Conservation (phyloP, 2,797 vertebrate genomes). For the Lerista edwardsae region DNA sequence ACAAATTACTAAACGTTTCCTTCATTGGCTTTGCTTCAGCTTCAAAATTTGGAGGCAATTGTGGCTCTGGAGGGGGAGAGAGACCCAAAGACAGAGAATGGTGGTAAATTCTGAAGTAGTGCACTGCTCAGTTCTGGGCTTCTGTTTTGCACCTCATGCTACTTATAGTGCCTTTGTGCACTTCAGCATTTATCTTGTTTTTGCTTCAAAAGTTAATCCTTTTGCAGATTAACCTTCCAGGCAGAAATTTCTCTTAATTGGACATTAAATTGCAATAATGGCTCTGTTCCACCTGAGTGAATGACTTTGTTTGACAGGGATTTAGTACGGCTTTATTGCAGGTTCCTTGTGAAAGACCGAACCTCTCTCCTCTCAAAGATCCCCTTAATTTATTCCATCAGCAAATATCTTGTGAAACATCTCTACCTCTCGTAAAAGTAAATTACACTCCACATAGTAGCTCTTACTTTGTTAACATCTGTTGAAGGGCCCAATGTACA, state of each 20-base stretch:
- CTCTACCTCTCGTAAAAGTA: no score
- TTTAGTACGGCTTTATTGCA: background rate
- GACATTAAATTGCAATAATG: no score
- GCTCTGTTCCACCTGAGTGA: background rate
- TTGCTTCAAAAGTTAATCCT: background rate
- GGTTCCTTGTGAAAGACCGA: slow-evolving; percentile 1
- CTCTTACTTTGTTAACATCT: no score
- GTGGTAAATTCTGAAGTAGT: background rate
- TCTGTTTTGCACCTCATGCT: background rate
- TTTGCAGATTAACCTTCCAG: no score
- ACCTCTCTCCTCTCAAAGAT: no score
- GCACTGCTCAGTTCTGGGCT: background rate
- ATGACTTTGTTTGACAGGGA: background rate
- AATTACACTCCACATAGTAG: no score
- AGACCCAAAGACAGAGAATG: no score
- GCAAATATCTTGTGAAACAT: no score
- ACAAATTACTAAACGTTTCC: background rate
- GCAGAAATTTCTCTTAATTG: no score
- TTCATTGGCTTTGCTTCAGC: background rate
- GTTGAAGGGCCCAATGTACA: no score
- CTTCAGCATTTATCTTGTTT: background rate
- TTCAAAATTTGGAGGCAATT: background rate
- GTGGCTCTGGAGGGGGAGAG: background rate
- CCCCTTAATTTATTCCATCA: no score
- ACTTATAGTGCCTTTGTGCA: no score